Percentiles rank a stretch among this genome's conserved stretches.
phyloP scores from a whole-genome alignment of 2,113 vertebrate species.

The Salvelinus alpinus region DNA sequence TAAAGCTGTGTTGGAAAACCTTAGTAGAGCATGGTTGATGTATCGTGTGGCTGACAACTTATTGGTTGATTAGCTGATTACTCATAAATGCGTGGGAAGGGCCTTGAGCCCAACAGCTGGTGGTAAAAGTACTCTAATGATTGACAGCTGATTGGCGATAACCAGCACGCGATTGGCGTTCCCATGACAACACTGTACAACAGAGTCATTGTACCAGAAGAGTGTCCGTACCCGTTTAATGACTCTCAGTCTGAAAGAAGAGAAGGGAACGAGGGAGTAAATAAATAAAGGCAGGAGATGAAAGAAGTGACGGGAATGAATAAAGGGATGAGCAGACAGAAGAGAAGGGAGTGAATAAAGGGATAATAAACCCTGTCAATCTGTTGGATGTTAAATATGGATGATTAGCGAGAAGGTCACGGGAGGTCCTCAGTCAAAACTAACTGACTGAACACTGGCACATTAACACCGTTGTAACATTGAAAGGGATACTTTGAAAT shows the following conservation, averaged over 20 bases:
- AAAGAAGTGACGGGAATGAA: slow-evolving; percentile 22
- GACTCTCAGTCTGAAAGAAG: background rate
- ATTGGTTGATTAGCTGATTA: slow-evolving; percentile 26
- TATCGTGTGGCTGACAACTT: background rate
- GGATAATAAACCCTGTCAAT: background rate
- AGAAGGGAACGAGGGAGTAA: slow-evolving; percentile 1
- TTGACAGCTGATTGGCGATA: slow-evolving; percentile 18
- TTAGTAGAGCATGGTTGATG: slow-evolving; percentile 38
- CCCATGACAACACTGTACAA: background rate
- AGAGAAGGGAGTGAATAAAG: background rate
- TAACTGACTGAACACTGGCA: background rate
- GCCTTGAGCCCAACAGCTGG: background rate
- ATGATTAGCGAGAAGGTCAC: slow-evolving; percentile 29
- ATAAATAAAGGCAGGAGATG: background rate
- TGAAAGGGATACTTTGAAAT: background rate
- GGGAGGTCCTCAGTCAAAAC: background rate
- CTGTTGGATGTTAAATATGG: slow-evolving; percentile 35
- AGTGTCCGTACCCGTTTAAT: background rate
- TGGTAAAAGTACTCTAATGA: slow-evolving; percentile 2
- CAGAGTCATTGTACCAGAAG: background rate
- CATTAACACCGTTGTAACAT: background rate
- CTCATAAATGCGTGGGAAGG: background rate
- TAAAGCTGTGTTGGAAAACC: slow-evolving; percentile 1
- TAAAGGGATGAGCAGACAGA: background rate
- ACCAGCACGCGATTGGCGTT: background rate